Conservation (phyloP, 2,888 invertebrate species). For the Drosophila mimetica region DNA sequence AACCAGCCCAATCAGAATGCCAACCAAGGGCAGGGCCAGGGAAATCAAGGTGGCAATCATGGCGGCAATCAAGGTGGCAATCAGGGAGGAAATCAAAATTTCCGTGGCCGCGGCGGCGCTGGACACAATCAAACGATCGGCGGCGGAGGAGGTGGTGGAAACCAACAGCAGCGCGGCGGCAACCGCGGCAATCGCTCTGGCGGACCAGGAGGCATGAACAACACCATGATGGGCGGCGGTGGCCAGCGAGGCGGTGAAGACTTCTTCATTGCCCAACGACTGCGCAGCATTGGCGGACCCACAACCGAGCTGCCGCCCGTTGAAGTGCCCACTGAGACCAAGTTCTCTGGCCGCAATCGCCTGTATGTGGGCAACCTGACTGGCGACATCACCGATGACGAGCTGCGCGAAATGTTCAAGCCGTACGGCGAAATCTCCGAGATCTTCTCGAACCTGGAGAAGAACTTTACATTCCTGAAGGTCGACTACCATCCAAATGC, state of each 20-base stretch:
- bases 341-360: slow-evolving; percentile 96
- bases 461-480: slow-evolving; percentile 96
- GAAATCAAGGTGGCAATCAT: not conserved
- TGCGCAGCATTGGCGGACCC: slow-evolving; percentile 90
- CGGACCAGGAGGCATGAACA: slow-evolving; percentile 42
- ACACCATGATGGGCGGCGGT: slow-evolving; percentile 32
- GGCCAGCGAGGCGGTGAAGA: slow-evolving; percentile 84
- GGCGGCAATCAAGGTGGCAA: not conserved
- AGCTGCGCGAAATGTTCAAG: slow-evolving; percentile 93
- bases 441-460: slow-evolving; percentile 96
- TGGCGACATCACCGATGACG: slow-evolving; percentile 94
- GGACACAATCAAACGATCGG: slow-evolving; percentile 12
- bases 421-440: slow-evolving; percentile 96
- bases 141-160: slow-evolving; percentile 1
- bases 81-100: not conserved
- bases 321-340: slow-evolving; percentile 89
- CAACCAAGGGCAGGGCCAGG: no score
- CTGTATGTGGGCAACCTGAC: slow-evolving; percentile 98
- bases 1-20: slow-evolving; percentile 1
- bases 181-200: slow-evolving; percentile 50
- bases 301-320: slow-evolving; percentile 90
- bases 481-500: slow-evolving; percentile 92
- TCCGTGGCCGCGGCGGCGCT: not conserved
- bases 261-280: slow-evolving; percentile 88
- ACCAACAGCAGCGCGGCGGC: slow-evolving; percentile 46